Conservation (phyloP, 2,888 invertebrate genomes). For the Polyploca ridens region DNA sequence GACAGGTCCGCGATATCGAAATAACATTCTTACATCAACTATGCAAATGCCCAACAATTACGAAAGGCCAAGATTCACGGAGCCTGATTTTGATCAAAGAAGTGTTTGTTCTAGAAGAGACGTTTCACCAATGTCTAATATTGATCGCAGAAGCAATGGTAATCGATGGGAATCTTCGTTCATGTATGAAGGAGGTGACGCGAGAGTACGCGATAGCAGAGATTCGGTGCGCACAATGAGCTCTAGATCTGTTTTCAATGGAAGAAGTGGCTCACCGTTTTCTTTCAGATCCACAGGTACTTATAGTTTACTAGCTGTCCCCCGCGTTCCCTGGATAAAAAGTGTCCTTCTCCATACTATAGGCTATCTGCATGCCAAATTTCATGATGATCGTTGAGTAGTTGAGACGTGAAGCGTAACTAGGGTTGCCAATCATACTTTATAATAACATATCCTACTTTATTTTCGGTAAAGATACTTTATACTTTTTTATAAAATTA, state of each 20-base stretch:
- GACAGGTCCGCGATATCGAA: constrained; percentile 45
- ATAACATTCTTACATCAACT: constrained; percentile 50
- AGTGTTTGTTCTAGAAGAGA: constrained; percentile 35
- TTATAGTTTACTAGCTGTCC: not conserved
- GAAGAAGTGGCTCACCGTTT: constrained; percentile 62
- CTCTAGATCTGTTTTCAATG: constrained; percentile 54
- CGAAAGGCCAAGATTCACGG: constrained; percentile 44
- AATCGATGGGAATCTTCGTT: constrained; percentile 51
- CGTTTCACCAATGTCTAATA: constrained; percentile 27
- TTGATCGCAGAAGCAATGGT: constrained; percentile 50
- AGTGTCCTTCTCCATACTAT: too few relatives aligned
- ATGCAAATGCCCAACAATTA: constrained; percentile 53
- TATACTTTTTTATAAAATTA: too few relatives aligned
- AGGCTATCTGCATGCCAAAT: too few relatives aligned
- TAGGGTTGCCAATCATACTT: too few relatives aligned
- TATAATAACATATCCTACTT: too few relatives aligned
- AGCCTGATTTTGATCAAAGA: constrained; percentile 49
- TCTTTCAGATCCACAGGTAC: constrained; percentile 66
- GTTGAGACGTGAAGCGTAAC: too few relatives aligned
- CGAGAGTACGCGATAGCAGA: constrained; percentile 41
- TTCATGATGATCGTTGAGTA: too few relatives aligned
- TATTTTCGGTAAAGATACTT: too few relatives aligned
- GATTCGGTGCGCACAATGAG: constrained; percentile 34
- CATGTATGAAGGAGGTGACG: constrained; percentile 49
- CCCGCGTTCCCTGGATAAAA: too few relatives aligned